Percentiles rank a stretch among this genome's conserved stretches.
phyloP scores from a whole-genome alignment of 2,113 vertebrate species.

The Pholis gunnellus region DNA sequence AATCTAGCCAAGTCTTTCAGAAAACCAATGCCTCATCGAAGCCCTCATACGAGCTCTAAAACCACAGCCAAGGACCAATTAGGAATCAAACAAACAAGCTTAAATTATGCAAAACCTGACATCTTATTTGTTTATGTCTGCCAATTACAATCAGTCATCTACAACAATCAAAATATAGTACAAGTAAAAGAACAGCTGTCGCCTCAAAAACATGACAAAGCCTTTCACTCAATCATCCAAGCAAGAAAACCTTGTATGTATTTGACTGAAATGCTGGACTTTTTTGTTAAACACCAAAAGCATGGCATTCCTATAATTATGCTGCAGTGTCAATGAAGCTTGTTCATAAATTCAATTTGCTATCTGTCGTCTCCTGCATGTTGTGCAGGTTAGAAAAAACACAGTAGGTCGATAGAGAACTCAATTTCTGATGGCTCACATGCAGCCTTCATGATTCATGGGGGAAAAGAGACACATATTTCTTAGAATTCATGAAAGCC shows the following conservation, averaged over 20 bases:
- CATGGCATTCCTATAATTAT: constrained; percentile 78
- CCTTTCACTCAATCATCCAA: constrained; percentile 33
- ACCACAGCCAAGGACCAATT: constrained; percentile 29
- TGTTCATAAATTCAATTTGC: constrained; percentile 84
- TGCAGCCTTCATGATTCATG: constrained; percentile 58
- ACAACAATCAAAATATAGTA: constrained; percentile 24
- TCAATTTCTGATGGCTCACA: constrained; percentile 74
- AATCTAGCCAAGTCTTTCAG: neutral
- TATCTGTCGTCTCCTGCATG: constrained; percentile 78
- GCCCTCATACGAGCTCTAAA: constrained; percentile 2
- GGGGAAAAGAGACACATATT: constrained; percentile 50
- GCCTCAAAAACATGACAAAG: constrained; percentile 30
- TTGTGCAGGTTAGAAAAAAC: constrained; percentile 55
- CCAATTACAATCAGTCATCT: constrained; percentile 36
- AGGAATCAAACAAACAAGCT: constrained; percentile 17
- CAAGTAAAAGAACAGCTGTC: constrained; percentile 43
- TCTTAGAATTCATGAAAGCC: constrained; percentile 44
- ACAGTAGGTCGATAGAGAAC: constrained; percentile 73
- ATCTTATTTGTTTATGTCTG: constrained; percentile 28
- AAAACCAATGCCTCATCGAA: constrained; percentile 11
- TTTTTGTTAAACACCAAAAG: constrained; percentile 66
- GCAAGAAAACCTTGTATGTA: constrained; percentile 24
- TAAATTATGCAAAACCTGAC: constrained; percentile 18
- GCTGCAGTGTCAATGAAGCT: constrained; percentile 74
- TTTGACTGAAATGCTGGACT: constrained; percentile 40